Percentiles rank a stretch among this genome's conserved stretches.
These are phyloP conservation scores for Halichoerus grypus DNA, from an alignment of 2,113 vertebrate genomes.

Conservation along the genomic window DNA sequence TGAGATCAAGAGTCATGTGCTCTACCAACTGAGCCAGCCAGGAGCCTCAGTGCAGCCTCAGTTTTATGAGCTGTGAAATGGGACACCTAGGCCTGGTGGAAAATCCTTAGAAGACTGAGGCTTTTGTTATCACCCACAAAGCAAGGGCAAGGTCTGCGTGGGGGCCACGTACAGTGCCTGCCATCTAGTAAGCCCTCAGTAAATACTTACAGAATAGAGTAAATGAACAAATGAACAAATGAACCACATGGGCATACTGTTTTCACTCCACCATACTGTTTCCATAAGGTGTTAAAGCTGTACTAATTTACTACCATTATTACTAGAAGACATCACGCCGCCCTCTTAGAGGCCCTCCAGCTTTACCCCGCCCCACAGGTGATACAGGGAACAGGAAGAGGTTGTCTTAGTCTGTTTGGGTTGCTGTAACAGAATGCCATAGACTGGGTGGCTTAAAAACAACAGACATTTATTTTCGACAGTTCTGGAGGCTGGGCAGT, in stretches of 20 bases:
- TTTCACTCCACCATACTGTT: neutral
- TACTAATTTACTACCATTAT: neutral
- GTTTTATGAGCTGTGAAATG: neutral
- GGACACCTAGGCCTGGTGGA: neutral
- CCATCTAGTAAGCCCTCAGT: neutral
- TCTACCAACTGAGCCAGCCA: neutral
- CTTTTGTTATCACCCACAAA: slow-evolving; percentile 7
- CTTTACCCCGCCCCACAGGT: neutral
- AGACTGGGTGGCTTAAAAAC: neutral
- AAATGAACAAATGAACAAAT: neutral
- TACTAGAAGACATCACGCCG: neutral
- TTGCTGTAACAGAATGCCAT: neutral
- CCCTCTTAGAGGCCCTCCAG: neutral
- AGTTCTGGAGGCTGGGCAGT: neutral
- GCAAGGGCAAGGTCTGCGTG: neutral
- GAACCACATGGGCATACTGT: neutral
- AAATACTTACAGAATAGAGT: neutral
- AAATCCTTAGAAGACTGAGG: slow-evolving; percentile 10
- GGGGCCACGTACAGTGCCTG: neutral
- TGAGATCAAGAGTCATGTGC: neutral
- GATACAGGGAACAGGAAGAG: neutral
- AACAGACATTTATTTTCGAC: neutral
- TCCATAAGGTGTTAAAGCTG: slow-evolving; percentile 31
- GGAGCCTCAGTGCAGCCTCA: neutral
- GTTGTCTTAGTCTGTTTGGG: neutral